Conservation (phyloP, 1,140 invertebrate genomes). For the Achroia grisella region DNA sequence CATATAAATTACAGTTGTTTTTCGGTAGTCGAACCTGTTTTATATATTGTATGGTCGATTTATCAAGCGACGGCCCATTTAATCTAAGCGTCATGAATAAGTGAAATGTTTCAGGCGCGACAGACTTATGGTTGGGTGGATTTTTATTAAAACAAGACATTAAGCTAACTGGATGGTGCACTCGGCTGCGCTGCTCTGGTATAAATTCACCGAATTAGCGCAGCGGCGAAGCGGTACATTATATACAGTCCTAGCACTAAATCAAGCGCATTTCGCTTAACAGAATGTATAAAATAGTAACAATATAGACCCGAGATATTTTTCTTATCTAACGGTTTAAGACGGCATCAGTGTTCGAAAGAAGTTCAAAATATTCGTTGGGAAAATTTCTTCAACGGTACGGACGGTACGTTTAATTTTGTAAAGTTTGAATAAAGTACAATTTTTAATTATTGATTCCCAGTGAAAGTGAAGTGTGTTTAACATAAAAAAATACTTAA, state of each 20-base stretch:
- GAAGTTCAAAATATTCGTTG: no score
- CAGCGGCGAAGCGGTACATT: constrained; percentile 22
- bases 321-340: no score
- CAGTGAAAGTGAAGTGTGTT: no score
- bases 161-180: constrained; percentile 20
- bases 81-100: constrained; percentile 45
- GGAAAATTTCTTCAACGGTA: no score
- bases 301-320: background rate
- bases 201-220: constrained; percentile 41
- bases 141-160: constrained; percentile 25
- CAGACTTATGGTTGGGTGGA: constrained; percentile 14
- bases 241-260: constrained; percentile 28
- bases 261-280: constrained; percentile 21
- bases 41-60: constrained; percentile 32
- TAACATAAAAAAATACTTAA: no score
- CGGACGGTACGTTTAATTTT: no score
- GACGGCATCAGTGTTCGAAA: no score
- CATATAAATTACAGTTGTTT: constrained; percentile 12
- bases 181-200: constrained; percentile 14
- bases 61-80: constrained; percentile 44
- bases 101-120: constrained; percentile 21
- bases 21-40: constrained; percentile 21
- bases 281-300: constrained; percentile 11
- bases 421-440: no score
- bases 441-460: no score